A percentile compares a stretch with the other conserved stretches of the same genome.
These are phyloP conservation scores for Ophion ventricosus DNA, from an alignment of 2,888 invertebrate genomes.

Conservation along the genomic window DNA sequence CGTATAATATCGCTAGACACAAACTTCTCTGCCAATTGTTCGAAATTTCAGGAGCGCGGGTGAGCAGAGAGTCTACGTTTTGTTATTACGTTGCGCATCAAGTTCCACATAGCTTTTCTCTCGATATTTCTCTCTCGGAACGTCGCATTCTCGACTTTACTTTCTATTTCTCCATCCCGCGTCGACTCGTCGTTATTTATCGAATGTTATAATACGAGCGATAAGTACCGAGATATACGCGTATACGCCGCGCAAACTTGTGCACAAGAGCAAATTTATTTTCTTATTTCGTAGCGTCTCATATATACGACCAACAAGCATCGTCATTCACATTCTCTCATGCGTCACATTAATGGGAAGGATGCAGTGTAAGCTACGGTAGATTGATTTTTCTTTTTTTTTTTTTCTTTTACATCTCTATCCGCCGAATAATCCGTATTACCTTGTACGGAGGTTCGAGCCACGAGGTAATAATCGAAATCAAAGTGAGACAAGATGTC, in stretches of 20 bases:
- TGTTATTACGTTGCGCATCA: constrained; percentile 56
- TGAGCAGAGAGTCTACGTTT: constrained; percentile 15
- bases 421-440: neutral
- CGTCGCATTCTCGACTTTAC: constrained; percentile 4
- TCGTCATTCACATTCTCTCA: constrained; percentile 67
- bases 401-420: neutral
- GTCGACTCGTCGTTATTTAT: constrained; percentile 14
- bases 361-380: constrained; percentile 55
- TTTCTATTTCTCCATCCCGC: constrained; percentile 27
- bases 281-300: constrained; percentile 37
- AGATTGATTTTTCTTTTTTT: neutral
- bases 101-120: constrained; percentile 16
- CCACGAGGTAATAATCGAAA: too few relatives aligned
- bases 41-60: constrained; percentile 38
- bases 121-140: neutral
- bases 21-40: constrained; percentile 55
- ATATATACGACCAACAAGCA: constrained; percentile 55
- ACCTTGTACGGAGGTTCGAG: too few relatives aligned
- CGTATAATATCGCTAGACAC: constrained; percentile 35
- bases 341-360: constrained; percentile 66
- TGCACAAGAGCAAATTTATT: constrained; percentile 16
- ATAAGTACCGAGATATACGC: constrained; percentile 15
- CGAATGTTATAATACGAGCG: constrained; percentile 38
- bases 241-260: constrained; percentile 20
- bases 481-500: neutral